Percentiles rank a stretch among this genome's conserved stretches.
Evolutionary conservation across 30 jellyfish, hydroid and myxozoan genomes (phyloP).

Genomic region (Morbakka virulenta): DNA sequence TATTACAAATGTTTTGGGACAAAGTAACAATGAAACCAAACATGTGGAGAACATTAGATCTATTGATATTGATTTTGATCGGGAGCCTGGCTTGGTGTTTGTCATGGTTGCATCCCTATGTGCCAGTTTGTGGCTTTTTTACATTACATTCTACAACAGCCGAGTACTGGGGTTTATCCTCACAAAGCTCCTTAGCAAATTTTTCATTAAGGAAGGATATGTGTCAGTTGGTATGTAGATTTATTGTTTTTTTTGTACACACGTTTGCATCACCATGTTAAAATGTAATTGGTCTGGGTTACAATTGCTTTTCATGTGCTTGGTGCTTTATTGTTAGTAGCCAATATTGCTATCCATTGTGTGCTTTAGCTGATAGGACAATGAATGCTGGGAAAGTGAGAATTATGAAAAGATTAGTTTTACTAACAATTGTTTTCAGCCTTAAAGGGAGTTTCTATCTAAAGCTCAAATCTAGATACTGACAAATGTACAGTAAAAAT

Average conservation of each 20-base stretch:
- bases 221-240: constrained; percentile 57
- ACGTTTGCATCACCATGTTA: background rate
- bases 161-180: constrained; percentile 67
- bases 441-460: no score
- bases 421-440: no score
- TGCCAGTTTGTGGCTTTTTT: constrained; percentile 82
- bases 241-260: background rate
- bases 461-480: no score
- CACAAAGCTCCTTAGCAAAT: constrained; percentile 69
- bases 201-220: constrained; percentile 65
- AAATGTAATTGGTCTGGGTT: no score
- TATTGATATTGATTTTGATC: constrained; percentile 71
- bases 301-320: background rate
- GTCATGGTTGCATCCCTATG: constrained; percentile 78
- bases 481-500: no score
- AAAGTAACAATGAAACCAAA: no score
- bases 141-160: constrained; percentile 75
- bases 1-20: no score
- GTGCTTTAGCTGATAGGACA: no score
- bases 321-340: background rate
- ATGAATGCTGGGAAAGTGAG: no score
- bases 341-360: no score
- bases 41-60: no score
- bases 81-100: constrained; percentile 77
- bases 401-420: no score